phyloP scores from a whole-genome alignment of 2,113 vertebrate genomes.

The Rallus limicola region DNA sequence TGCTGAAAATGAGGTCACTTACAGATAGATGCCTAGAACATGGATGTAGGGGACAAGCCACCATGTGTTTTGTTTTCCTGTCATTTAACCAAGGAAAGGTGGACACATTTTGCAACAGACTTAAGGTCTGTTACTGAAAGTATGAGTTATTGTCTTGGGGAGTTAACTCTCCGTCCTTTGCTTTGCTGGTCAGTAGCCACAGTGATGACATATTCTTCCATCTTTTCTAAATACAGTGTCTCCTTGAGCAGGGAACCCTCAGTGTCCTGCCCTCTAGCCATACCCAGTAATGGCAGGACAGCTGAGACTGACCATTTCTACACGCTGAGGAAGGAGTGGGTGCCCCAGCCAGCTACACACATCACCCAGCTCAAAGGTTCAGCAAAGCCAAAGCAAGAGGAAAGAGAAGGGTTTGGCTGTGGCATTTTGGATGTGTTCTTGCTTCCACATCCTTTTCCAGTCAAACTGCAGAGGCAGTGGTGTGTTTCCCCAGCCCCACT shows the following conservation, averaged over 20 bases:
- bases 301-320: not conserved
- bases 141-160: not conserved
- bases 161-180: not conserved
- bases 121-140: not conserved
- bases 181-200: not conserved
- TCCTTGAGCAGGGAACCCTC: not conserved
- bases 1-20: not conserved
- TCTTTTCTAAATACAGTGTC: not conserved
- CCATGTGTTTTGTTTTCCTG: not conserved
- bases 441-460: not conserved
- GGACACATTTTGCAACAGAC: not conserved
- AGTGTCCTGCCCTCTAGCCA: not conserved
- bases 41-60: not conserved
- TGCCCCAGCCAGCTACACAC: not conserved
- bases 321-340: not conserved
- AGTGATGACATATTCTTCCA: not conserved
- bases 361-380: not conserved
- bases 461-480: not conserved
- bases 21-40: not conserved
- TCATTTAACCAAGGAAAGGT: not conserved
- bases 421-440: not conserved
- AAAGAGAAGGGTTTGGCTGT: not conserved
- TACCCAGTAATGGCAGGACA: not conserved
- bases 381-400: not conserved
- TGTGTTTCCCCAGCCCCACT: not conserved